Evolutionary conservation across 2,888 invertebrate genomes (phyloP).

Genomic region (Bellardia pandia): DNA sequence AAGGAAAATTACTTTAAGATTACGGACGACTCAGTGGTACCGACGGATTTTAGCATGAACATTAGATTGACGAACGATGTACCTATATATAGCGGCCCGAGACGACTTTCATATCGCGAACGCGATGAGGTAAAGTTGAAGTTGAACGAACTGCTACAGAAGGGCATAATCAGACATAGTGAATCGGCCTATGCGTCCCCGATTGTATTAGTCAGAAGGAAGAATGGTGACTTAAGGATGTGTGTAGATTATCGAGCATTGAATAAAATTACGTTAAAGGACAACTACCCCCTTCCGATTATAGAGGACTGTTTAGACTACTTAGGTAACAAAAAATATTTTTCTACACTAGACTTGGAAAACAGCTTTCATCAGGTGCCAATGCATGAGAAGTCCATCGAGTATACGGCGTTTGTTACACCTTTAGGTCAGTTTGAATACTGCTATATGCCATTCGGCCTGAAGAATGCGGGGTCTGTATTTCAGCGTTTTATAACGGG

Average conservation of each 20-base stretch:
- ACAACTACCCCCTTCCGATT: constrained; percentile 19
- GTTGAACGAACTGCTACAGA: not conserved
- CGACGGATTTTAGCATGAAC: constrained; percentile 1
- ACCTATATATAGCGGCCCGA: not conserved
- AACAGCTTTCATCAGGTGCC: not conserved
- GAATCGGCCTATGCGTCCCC: constrained; percentile 22
- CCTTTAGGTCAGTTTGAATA: constrained; percentile 44
- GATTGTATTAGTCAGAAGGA: constrained; percentile 5
- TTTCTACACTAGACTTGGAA: constrained; percentile 22
- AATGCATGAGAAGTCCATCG: constrained; percentile 14
- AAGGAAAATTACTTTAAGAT: too few species aligned
- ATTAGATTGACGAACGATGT: constrained; percentile 1
- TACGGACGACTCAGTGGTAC: too few species aligned
- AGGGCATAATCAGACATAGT: constrained; percentile 15
- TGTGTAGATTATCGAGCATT: constrained; percentile 54
- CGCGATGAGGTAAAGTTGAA: not conserved
- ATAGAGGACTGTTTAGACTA: constrained; percentile 28
- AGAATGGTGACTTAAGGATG: constrained; percentile 51
- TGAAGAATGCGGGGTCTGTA: constrained; percentile 17
- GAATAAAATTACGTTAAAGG: constrained; percentile 4
- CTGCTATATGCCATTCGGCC: constrained; percentile 40
- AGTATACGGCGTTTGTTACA: constrained; percentile 46
- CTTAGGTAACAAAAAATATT: not conserved
- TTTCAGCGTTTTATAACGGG: constrained; percentile 42
- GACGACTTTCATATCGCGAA: constrained; percentile 1